Evolutionary conservation across 2,888 invertebrate genomes (phyloP), one percentile per base, ranked within the genome.

Genomic region (Kuschelorhynchus macadamiae): DNA sequence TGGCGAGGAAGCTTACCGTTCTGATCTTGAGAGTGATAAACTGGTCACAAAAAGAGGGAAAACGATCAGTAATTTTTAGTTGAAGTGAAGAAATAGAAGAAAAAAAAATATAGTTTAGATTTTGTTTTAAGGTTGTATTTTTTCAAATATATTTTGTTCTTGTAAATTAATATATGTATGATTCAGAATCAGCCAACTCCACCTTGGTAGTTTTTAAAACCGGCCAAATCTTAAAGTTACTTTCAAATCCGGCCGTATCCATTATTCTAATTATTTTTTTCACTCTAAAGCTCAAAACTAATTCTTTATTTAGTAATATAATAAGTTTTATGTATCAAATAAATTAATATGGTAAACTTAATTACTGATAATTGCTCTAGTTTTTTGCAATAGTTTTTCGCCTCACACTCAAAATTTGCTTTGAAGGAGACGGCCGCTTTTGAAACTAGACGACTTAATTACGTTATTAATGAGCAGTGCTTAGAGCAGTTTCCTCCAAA

Each of bases 251-350:
- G 36, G 36, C 12, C 36, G 11, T 36, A 4, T 3, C 12, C 36
- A 36, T 36, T 36, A 36, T 36, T 36, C 11, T 36, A 36, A 12
- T 36, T 7, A 36, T 36, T 36, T 36, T 36, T 36, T 36, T 36
- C 7, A 36, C 11, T 36, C 12, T 36, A 36, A 36, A 36, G 36
- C 36, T 36, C 7, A 25, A 25, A 25, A 25, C 25, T 25, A 3
- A 7, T 25, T 25, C 4, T 7, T 25, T 25, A 25, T 36, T 36
- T 11, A 11, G 36, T 36, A 11, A 36, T 7, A 36, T 36, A 12
- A 36, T 3, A 3, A 7, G 11, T 12, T 36, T 36, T 36, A 25
- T 36, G 2, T 36, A 36, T 11, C 12, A 7, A 36, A 36, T 11
- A 36, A 36, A 36, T 11, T 36, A 12, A 36, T 36, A 7, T 3